Evolutionary conservation across 2,113 vertebrate genomes (phyloP).

Genomic region (Tupaia tana): DNA sequence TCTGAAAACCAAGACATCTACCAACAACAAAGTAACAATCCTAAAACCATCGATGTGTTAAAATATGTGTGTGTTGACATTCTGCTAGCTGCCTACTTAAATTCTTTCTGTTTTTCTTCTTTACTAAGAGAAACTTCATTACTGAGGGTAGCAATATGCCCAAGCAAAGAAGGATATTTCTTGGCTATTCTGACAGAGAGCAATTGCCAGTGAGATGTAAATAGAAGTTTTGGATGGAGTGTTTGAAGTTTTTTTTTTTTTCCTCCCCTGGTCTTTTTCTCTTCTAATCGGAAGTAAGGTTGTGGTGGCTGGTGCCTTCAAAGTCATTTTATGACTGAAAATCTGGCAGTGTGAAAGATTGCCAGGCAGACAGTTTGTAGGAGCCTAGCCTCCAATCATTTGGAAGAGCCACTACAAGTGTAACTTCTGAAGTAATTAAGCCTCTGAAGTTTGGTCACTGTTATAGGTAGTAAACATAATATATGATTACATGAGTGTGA

Average conservation of each 20-base stretch:
- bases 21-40: not conserved
- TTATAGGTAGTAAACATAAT: not conserved
- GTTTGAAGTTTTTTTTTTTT: not conserved
- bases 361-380: not conserved
- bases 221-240: not conserved
- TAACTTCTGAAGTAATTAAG: not conserved
- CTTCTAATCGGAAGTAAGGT: conserved; percentile 8
- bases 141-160: not conserved
- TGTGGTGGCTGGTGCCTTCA: not conserved
- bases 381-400: not conserved
- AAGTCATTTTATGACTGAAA: not conserved
- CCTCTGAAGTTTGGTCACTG: not conserved
- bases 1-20: not conserved
- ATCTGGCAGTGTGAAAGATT: not conserved
- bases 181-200: not conserved
- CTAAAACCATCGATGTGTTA: not conserved
- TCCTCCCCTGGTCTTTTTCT: not conserved
- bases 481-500: not conserved
- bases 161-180: not conserved
- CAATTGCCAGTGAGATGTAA: not conserved
- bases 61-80: not conserved
- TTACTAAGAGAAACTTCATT: not conserved
- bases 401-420: not conserved
- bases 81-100: not conserved
- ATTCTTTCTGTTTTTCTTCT: not conserved